Evolutionary conservation across 1,140 invertebrate species (phyloP).

Genomic region (Zaprionus nigranus): DNA sequence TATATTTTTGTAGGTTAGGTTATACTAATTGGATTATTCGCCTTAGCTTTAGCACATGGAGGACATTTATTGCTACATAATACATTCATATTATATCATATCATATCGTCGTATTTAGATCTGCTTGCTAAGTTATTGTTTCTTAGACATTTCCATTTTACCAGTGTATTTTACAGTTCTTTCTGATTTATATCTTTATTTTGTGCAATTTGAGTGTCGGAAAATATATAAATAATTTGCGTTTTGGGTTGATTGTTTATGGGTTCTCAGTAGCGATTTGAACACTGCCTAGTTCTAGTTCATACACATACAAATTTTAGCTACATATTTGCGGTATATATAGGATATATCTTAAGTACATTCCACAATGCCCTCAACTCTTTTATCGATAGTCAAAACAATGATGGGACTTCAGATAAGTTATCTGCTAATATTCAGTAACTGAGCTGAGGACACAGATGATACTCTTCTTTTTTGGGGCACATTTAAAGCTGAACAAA

Average conservation of each 20-base stretch:
- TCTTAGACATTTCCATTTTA: slow-evolving; percentile 5
- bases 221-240: slow-evolving; percentile 22
- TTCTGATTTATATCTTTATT: neutral
- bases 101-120: slow-evolving; percentile 28
- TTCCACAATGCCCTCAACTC: neutral
- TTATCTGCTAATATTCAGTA: neutral
- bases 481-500: slow-evolving; percentile 80
- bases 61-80: slow-evolving; percentile 80
- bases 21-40: slow-evolving; percentile 53
- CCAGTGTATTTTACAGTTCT: slow-evolving; percentile 28
- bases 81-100: slow-evolving; percentile 56
- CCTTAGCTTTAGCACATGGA: slow-evolving; percentile 83
- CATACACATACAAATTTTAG: neutral
- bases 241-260: neutral
- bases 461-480: slow-evolving; percentile 52
- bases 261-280: slow-evolving; percentile 7
- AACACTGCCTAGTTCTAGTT: slow-evolving; percentile 5
- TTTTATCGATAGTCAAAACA: slow-evolving; percentile 4
- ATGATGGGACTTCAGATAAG: neutral
- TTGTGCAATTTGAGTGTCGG: slow-evolving; percentile 26
- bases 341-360: neutral
- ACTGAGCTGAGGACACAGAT: neutral
- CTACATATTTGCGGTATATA: slow-evolving; percentile 1
- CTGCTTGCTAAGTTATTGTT: slow-evolving; percentile 2
- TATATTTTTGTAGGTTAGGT: neutral